phyloP scores from a whole-genome alignment of 2,888 invertebrate genomes.

The Hyposoter dolosus region DNA sequence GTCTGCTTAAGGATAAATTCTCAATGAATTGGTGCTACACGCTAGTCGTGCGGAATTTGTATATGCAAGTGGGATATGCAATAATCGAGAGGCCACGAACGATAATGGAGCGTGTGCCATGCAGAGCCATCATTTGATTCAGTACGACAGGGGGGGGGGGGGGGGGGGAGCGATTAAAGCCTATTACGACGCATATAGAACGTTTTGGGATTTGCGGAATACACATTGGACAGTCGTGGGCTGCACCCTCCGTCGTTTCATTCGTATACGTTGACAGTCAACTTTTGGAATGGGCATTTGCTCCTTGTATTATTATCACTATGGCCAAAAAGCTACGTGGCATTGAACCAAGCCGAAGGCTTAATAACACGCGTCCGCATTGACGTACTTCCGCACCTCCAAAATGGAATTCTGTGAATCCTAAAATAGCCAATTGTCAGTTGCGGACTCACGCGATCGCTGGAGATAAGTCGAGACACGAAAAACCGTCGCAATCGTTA shows the following conservation, averaged over 20 bases:
- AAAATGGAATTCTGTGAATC: neutral
- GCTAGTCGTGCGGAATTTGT: slow-evolving; percentile 35
- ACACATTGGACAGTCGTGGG: slow-evolving; percentile 52
- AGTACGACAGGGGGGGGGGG: slow-evolving; percentile 9
- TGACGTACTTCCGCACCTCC: slow-evolving; percentile 57
- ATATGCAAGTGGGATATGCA: slow-evolving; percentile 57
- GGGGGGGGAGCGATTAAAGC: slow-evolving; percentile 59
- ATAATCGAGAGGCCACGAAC: slow-evolving; percentile 60
- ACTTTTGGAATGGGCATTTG: slow-evolving; percentile 52
- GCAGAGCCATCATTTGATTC: slow-evolving; percentile 49
- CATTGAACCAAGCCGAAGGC: slow-evolving; percentile 67
- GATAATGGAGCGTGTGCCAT: slow-evolving; percentile 65
- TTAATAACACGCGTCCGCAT: slow-evolving; percentile 69
- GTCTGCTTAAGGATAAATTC: neutral
- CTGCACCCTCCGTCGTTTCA: neutral
- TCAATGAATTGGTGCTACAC: neutral
- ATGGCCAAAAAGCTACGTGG: slow-evolving; percentile 64
- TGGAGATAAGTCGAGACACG: slow-evolving; percentile 47
- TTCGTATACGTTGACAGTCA: slow-evolving; percentile 56
- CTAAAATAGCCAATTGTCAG: slow-evolving; percentile 28
- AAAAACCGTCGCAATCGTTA: slow-evolving; percentile 65
- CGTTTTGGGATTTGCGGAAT: slow-evolving; percentile 70
- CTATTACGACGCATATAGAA: slow-evolving; percentile 69
- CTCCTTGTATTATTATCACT: slow-evolving; percentile 47
- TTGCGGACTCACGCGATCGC: slow-evolving; percentile 8